A percentile compares a stretch with the other conserved stretches of the same genome.
Evolutionary conservation across 2,797 vertebrate genomes (phyloP).

Genomic region (Gobio occitaniae): DNA sequence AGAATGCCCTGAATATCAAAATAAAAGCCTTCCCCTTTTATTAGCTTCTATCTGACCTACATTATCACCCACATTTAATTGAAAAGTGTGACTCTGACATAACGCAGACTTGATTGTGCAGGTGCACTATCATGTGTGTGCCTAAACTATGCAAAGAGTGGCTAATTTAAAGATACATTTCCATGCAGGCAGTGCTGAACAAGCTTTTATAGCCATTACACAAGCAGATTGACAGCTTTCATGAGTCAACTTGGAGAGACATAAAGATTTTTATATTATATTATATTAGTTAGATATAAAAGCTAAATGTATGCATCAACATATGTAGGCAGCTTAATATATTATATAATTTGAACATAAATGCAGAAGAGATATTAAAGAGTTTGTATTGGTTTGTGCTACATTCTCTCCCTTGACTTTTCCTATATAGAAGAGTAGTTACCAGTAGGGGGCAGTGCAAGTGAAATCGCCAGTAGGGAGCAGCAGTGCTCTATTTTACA

Average conservation of each 20-base stretch:
- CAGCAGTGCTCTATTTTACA: conserved; percentile 38
- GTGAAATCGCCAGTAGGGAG: conserved; percentile 39
- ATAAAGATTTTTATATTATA: neutral
- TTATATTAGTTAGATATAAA: neutral
- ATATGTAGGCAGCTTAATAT: neutral
- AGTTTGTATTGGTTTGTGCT: neutral
- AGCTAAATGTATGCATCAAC: neutral
- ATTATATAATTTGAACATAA: neutral
- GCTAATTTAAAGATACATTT: neutral
- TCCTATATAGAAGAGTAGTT: neutral
- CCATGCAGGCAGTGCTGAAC: neutral
- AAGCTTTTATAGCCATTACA: neutral
- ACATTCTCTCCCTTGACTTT: conserved; percentile 1
- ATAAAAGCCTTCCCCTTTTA: conserved; percentile 62
- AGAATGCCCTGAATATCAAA: conserved; percentile 69
- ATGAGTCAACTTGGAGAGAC: neutral
- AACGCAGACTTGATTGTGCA: conserved; percentile 2
- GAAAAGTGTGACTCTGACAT: conserved; percentile 26
- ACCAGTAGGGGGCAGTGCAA: neutral
- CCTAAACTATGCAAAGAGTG: neutral
- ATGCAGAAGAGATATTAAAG: neutral
- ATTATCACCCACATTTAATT: conserved; percentile 50
- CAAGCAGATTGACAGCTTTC: neutral
- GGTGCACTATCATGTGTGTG: neutral
- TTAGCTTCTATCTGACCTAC: conserved; percentile 65